Base-by-base conservation (phyloP, 1,140 invertebrate genomes). In the Thaumatotibia leucotreta region DNA sequence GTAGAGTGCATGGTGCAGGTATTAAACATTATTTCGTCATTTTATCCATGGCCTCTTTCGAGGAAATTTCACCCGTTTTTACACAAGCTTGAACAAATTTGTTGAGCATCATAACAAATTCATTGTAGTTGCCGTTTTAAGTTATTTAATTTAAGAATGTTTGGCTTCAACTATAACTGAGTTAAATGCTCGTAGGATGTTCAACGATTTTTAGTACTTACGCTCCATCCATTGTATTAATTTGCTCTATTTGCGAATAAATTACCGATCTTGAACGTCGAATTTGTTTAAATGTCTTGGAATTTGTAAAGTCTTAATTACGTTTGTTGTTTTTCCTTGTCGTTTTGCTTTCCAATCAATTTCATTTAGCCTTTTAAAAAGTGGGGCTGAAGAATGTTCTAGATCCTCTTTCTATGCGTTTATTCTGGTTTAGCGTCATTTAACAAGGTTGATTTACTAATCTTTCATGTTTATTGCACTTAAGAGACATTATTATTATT, bases 31-130 rank as follows among this genome's bases (percentile, higher is more conserved):
- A 80, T 80, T 80, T 82, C 73, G 76, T 74, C 64, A 77, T 78
- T 78, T 82, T 74, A 73, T 84, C 81, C 82, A 79, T 86, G 84
- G 84, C 83, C 86, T 85, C 82, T 81, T 80, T 83, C 70, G 61
- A 72, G 70, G 69, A 72, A 77, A 77, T 82, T 82, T 84, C 74
- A 77, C 72, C 70, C 69, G 70, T 80, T 76, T 24, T 58, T 58
- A 58, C 61, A 33, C 29, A 29, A 35, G 63, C 45, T 64, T 64
- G 63, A 49, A 27, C 24, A 29, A 58, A 29, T 27, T 58, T 58
- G 24, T 63, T 14, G 61, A 11, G 61, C 22, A 35, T 63, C 61
- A 63, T 63, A 63, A 63, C 61, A 63, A 35, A 35, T 22, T 63
- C 31, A 22, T 39, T 63, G 14, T 63, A 4, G 6, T 39, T 63